Evolutionary conservation across 2,113 vertebrate genomes (phyloP), one percentile per base, ranked within the genome.

Genomic region (Hyaena hyaena): DNA sequence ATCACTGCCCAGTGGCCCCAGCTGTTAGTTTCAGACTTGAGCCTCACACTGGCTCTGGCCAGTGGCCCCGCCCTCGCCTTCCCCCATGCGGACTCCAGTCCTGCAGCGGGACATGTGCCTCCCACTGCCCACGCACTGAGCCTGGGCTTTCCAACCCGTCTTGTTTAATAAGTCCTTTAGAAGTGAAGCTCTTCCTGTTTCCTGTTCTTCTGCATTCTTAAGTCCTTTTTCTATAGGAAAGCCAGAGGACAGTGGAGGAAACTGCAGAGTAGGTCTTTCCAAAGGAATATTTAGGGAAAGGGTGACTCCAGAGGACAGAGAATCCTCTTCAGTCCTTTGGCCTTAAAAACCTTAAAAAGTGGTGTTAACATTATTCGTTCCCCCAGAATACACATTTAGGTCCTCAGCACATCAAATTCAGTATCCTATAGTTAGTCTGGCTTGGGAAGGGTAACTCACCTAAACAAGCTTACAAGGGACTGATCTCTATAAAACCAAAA

Each of bases 311-410:
- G 28, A 45, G 33, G 35, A 4, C 7, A 92, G 87, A 63, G n/a
- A 79, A 23, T 55, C 63, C n/a, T 58, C 2, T 61, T n/a, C 11
- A 2, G 8, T 3, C 23, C 19, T 65, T 81, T 53, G 55, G 7
- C 0, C 21, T 39, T 39, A 39, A 35, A 92, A 66, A 50, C 19
- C 43, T 73, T 66, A 48, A 33, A 82, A 79, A 50, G 10, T 35
- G 3, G 12, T 31, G 3, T 45, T 35, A 39, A 12, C 6, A 55
- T 48, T 1, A 71, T 1, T 43, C 66, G 63, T 79, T 43, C 69
- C 28, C 12, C 35, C 10, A 43, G 10, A 1, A 9, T 23, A 24
- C 10, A 7, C 5, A 1, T 1, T 31, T 12, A 23, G 2, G 10
- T 83, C 5, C 4, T 28, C 3, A 61, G 16, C 15, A 23, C 31